Evolutionary conservation across 2,797 vertebrate species (phyloP), one percentile per base, ranked within the genome.

Genomic region (Bradypus variegatus): DNA sequence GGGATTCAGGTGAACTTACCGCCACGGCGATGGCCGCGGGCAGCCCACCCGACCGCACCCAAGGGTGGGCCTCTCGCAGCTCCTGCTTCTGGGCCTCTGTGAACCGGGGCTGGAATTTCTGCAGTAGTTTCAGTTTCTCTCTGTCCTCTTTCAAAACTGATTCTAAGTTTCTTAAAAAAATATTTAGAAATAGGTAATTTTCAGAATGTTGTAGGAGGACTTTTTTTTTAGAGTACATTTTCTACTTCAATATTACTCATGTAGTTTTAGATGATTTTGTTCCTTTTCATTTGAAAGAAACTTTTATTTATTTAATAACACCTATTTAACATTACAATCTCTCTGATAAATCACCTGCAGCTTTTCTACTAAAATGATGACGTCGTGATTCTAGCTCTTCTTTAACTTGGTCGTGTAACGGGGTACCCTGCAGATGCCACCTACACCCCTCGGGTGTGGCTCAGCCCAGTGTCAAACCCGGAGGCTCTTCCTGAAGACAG

Each of bases 81-180:
- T 99, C 99, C 95, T 97, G 97, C 72, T 98, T 97, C 97, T 99
- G 98, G 45, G 98, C 97, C 4, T 98, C 98, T 0, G 98, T 97
- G 96, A 99, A 99, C 87, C 97, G 97, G 55, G 99, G 99, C 97
- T 99, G 99, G 91, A 97, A 97, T 95, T 98, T 98, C 96, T 98
- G 98, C 98, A 99, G 98, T 83, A 97, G 97, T 95, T 98, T 97
- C 95, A 99, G 96, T 89, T 97, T 97, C 94, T 98, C 97, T 73
- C 98, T 98, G 97, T 99, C 99, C 93, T 99, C 98, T 91, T 97
- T 96, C 92, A 99, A 96, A 90, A 99, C 98, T 1, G 97, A 96
- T 88, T 98, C 98, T 90, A 98, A 93, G 91, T 98, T 97, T 94
- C 99, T 99, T 96, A 92, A 96, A 69, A 86, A 85, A 89, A 94